Conservation (phyloP, 2,113 vertebrate species). For the Cavia aperea region DNA sequence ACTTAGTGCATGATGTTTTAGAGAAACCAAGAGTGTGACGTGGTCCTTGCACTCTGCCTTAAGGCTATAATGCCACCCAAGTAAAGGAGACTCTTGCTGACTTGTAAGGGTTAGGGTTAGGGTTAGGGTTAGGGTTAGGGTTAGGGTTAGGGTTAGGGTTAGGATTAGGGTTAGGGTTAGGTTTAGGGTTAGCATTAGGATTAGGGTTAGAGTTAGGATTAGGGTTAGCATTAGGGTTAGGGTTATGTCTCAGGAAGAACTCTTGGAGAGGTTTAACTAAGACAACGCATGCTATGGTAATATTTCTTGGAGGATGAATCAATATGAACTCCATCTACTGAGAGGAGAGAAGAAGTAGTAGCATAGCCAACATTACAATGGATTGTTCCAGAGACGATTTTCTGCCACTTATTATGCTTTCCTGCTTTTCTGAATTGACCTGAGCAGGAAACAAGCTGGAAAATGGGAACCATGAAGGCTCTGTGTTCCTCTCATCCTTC, state of each 20-base stretch:
- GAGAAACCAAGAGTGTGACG: background rate
- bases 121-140: no score
- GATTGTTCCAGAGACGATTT: background rate
- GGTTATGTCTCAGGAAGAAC: background rate
- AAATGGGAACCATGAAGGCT: background rate
- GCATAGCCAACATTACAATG: fast-evolving
- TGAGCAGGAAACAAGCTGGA: background rate
- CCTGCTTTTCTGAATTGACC: background rate
- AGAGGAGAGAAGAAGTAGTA: background rate
- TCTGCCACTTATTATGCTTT: fast-evolving
- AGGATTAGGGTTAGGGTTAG: no score
- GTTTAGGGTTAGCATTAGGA: no score
- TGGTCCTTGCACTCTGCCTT: background rate
- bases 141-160: no score
- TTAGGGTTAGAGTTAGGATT: no score
- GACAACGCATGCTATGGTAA: background rate
- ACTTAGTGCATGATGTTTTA: background rate
- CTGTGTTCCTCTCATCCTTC: background rate
- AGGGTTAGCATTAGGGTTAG: no score
- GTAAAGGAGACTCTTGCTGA: background rate
- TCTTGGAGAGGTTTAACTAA: background rate
- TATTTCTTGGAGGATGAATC: background rate
- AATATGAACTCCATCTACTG: background rate
- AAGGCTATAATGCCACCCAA: background rate
- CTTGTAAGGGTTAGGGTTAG: no score